Base-by-base conservation (phyloP, 2,888 invertebrate genomes). In the Platypus cylindrus region DNA sequence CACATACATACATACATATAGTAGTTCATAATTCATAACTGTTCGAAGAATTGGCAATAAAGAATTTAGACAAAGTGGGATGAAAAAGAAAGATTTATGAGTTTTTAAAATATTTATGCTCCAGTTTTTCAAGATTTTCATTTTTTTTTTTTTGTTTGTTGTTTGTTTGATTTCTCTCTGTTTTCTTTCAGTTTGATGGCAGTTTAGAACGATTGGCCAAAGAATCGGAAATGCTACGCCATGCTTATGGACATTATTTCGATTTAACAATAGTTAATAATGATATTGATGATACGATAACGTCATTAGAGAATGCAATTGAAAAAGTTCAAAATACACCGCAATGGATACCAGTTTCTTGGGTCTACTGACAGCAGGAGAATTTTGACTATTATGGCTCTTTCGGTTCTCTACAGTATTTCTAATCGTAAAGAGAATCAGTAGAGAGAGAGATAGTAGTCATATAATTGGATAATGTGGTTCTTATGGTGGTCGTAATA, bases 241-340 rank as follows among this genome's bases (percentile, higher is more conserved):
- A 90, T 59, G 90, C 95, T 9, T 99, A 98, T 67, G 95, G 97
- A 27, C 98, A 98, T 65, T 90, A 90, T 66, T 98, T 98, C 70
- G 98, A 99, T 67, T 70, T 94, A 62, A 90, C 84, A 49, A 93
- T 98, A 56, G 86, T 97, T 45, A 98, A 99, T 73, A 97, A 95
- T 68, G 97, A 99, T 67, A 98, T 98, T 45, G 95, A 97, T 63
- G 95, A 95, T 63, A 98, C 98, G 23, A 93, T 98, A 54, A 76
- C 79, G 27, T 83, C 87, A 44, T 68, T 98, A 49, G 93, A 95
- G 62, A 75, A 80, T 44, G 86, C 93, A 14, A 81, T 95, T 51
- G 89, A 89, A 45, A 77, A 85, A 40, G 83, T 94, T 41, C 85
- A 87, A 61, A 80, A 81, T 54, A 82, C 85, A 49, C 83, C 93